Evolutionary conservation across 2,797 vertebrate genomes (phyloP).

Genomic region (Alosa sapidissima): DNA sequence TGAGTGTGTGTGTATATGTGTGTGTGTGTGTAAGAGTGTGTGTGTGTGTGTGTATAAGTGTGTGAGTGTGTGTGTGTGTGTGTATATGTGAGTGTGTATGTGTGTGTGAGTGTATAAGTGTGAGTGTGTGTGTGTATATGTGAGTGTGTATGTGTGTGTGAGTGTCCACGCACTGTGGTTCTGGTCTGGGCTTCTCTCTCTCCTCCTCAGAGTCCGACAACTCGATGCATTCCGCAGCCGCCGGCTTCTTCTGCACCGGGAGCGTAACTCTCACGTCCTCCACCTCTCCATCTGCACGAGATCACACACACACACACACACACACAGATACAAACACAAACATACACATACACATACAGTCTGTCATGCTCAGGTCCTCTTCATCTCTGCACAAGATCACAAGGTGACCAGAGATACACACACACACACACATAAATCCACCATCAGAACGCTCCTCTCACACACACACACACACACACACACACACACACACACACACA

Average conservation of each 20-base stretch:
- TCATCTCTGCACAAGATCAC: not conserved
- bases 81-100: not conserved
- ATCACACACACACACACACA: not conserved
- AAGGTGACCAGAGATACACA: not conserved
- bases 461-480: not conserved
- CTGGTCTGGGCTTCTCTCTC: constrained; percentile 3
- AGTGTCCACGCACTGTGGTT: not conserved
- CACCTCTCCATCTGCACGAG: constrained; percentile 45
- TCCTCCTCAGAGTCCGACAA: constrained; percentile 59
- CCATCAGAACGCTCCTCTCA: not conserved
- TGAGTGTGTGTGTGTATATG: not conserved
- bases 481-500: no score
- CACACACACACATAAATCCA: not conserved
- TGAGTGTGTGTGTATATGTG: no score
- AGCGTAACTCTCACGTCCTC: constrained; percentile 50
- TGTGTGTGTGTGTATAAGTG: not conserved
- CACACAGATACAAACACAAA: no score
- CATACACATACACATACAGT: not conserved
- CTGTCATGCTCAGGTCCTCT: no score
- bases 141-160: not conserved
- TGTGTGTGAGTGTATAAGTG: not conserved
- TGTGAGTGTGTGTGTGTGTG: not conserved
- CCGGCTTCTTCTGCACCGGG: not conserved
- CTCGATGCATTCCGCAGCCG: not conserved
- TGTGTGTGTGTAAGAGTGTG: no score